phyloP scores from a whole-genome alignment of 2,888 invertebrate genomes.

The Ichneumon xanthorius region DNA sequence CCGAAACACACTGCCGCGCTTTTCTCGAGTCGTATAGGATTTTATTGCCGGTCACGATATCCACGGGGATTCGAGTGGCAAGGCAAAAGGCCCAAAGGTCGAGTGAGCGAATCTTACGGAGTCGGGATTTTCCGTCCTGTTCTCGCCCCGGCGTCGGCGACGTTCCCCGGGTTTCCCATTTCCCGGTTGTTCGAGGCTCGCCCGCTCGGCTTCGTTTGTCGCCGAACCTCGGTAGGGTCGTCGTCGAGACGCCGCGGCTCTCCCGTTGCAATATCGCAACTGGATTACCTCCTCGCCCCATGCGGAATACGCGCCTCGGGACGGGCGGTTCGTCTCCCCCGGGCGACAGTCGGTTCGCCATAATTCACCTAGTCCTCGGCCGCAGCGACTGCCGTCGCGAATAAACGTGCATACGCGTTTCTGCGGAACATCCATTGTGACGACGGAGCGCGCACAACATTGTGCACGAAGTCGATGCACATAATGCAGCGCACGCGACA shows the following conservation, averaged over 20 bases:
- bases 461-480: slow-evolving; percentile 9
- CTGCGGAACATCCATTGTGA: not conserved
- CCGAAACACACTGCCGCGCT: slow-evolving; percentile 10
- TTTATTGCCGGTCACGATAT: slow-evolving; percentile 16
- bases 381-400: not conserved
- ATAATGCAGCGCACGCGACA: slow-evolving; percentile 12
- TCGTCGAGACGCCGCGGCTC: slow-evolving; percentile 70
- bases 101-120: slow-evolving; percentile 55
- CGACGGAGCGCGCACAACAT: not conserved
- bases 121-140: slow-evolving; percentile 37
- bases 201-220: slow-evolving; percentile 37
- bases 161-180: not conserved
- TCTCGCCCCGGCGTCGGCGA: slow-evolving; percentile 3
- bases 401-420: not conserved
- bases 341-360: slow-evolving; percentile 68
- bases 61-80: slow-evolving; percentile 22
- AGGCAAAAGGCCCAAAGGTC: slow-evolving; percentile 53
- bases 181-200: not conserved
- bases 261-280: slow-evolving; percentile 76
- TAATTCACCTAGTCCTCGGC: slow-evolving; percentile 70
- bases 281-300: slow-evolving; percentile 70
- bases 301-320: not conserved
- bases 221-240: slow-evolving; percentile 9
- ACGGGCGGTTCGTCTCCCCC: slow-evolving; percentile 61
- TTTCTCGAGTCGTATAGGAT: slow-evolving; percentile 19